Evolutionary conservation across 2,888 invertebrate genomes (phyloP), one percentile per base, ranked within the genome.

Genomic region (Halictus ligatus): DNA sequence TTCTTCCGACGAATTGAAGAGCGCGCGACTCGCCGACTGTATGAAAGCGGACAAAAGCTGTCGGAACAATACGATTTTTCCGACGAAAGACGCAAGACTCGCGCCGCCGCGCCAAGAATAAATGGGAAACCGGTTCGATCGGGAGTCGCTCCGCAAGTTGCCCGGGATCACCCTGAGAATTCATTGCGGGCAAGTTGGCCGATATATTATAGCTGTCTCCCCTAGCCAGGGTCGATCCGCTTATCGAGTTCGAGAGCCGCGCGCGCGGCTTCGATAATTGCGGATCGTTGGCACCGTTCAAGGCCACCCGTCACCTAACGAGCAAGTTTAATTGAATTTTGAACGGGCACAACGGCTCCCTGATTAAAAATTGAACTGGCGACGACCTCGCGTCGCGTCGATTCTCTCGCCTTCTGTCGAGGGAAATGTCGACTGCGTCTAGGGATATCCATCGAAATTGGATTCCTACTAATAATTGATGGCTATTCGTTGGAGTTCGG

Each of bases 251-350:
- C 35, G 67, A 67, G 35, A 75, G 72, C 40, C 21, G 1, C 64
- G 64, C 29, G 35, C 48, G 80, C 77, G 71, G 69, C 78, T 77
- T 85, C 82, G 85, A 83, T 87, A 87, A 88, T 88, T 87, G 78
- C 76, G 78, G 77, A 82, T 85, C 74, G 48, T 80, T 50, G 43
- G n/a, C 71, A 60, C 60, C 58, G 80, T 88, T 85, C 87, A 88
- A 85, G 85, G 87, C 80, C 82, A 78, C 50, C 69, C 76, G 60
- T 73, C 73, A 74, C 69, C 85, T 76, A 73, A 69, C 76, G n/a
- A n/a, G 73, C 12, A 87, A 87, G 87, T 87, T 85, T 88, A 71
- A 88, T 88, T 75, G 88, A 85, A 77, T 87, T 83, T 85, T 74
- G 80, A 83, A 73, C 35, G 67, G 74, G 58, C 67, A 77, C 83